A percentile compares a stretch with the other conserved stretches of the same genome.
Conservation (phyloP, 2,797 vertebrate species). For the Lithobates sylvaticus region DNA sequence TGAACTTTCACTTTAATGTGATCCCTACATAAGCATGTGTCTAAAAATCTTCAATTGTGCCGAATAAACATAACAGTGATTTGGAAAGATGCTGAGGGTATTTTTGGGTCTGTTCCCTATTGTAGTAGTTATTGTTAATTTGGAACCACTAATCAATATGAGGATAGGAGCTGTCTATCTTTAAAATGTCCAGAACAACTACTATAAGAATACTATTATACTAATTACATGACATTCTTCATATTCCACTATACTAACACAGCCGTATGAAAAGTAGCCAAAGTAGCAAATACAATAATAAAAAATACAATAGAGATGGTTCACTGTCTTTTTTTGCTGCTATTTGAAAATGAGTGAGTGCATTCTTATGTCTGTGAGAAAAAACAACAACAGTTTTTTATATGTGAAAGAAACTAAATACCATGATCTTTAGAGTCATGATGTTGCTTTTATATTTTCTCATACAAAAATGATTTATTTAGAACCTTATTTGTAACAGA, state of each 20-base stretch:
- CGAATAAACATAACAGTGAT: too few relatives aligned
- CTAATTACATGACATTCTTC: not conserved
- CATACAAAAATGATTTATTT: constrained; percentile 48
- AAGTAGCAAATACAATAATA: not conserved
- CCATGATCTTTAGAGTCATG: constrained; percentile 24
- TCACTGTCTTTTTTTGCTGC: not conserved
- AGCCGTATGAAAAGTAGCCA: not conserved
- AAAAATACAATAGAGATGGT: not conserved
- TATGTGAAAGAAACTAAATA: constrained; percentile 27
- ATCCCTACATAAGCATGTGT: too few relatives aligned
- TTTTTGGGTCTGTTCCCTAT: too few relatives aligned
- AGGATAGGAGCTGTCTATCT: too few relatives aligned
- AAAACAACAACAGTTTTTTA: constrained; percentile 17
- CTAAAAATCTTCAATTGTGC: too few relatives aligned
- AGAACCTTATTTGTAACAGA: constrained; percentile 6
- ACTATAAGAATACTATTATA: not conserved
- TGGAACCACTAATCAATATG: too few relatives aligned
- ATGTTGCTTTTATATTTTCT: constrained; percentile 35
- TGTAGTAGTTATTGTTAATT: too few relatives aligned
- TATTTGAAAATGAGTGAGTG: constrained; percentile 18
- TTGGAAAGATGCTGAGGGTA: too few relatives aligned
- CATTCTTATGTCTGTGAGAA: constrained; percentile 42
- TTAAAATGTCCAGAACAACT: too few relatives aligned
- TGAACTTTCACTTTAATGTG: too few relatives aligned
- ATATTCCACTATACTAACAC: not conserved